These are phyloP conservation scores for Synanthedon andrenaeformis DNA, from an alignment of 2,888 invertebrate species.

Conservation along the genomic window DNA sequence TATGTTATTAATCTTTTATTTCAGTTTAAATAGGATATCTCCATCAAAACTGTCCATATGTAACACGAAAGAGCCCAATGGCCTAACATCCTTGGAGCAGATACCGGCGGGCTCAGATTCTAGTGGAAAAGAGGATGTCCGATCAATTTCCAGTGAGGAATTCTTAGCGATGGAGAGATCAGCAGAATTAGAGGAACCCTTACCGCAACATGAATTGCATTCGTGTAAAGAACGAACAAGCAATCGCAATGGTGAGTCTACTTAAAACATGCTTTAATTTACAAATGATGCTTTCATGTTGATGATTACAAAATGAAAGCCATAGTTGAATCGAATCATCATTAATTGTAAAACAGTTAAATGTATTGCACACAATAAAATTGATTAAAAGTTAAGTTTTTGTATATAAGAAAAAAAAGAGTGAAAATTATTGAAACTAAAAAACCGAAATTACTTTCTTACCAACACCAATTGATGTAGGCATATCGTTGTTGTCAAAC, in stretches of 20 bases:
- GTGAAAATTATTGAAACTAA: too few species aligned
- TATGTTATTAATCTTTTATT: constrained; percentile 3
- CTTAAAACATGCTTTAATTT: neutral
- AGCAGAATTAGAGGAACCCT: constrained; percentile 39
- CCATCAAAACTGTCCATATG: constrained; percentile 59
- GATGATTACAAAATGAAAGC: too few species aligned
- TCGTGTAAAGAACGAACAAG: constrained; percentile 30
- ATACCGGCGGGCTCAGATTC: constrained; percentile 48
- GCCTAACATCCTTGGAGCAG: constrained; percentile 34
- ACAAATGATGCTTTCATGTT: neutral
- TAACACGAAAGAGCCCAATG: constrained; percentile 45
- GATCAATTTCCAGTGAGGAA: constrained; percentile 57
- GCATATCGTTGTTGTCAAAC: too few species aligned
- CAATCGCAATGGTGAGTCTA: constrained; percentile 29
- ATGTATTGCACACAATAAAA: too few species aligned
- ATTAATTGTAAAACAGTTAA: too few species aligned
- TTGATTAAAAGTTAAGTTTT: too few species aligned
- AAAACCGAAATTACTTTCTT: too few species aligned
- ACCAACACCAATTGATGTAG: too few species aligned
- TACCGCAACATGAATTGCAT: constrained; percentile 24
- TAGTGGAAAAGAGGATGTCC: constrained; percentile 43
- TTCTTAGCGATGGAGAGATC: constrained; percentile 64
- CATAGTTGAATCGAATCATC: too few species aligned
- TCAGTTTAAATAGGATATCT: constrained; percentile 58
- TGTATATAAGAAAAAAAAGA: too few species aligned